These are phyloP conservation scores for Hoplostethus atlanticus DNA, from an alignment of 2,797 vertebrate species.

Conservation along the genomic window DNA sequence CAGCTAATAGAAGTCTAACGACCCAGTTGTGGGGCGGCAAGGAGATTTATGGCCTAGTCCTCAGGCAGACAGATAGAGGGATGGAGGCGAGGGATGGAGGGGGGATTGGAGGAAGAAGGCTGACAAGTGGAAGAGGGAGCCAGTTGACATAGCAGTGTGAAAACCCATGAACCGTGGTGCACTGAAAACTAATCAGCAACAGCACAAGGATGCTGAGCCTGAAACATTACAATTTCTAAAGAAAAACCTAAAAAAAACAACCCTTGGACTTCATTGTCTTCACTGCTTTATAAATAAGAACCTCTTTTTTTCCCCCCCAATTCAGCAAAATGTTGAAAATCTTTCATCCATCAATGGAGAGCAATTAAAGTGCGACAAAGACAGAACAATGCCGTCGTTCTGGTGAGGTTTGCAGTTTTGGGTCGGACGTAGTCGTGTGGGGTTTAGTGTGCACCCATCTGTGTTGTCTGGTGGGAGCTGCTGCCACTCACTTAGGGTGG, in stretches of 20 bases:
- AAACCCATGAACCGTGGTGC: slow-evolving; percentile 36
- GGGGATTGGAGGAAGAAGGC: neutral
- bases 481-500: slow-evolving; percentile 63
- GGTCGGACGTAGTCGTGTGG: slow-evolving; percentile 25
- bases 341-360: slow-evolving; percentile 17
- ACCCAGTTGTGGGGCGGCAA: slow-evolving; percentile 52
- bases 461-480: slow-evolving; percentile 37
- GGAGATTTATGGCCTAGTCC: slow-evolving; percentile 67
- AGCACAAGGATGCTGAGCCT: slow-evolving; percentile 21
- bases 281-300: slow-evolving; percentile 12
- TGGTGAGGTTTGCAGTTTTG: slow-evolving; percentile 35
- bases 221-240: neutral
- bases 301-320: neutral
- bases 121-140: slow-evolving; percentile 18
- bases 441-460: slow-evolving; percentile 32
- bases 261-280: neutral
- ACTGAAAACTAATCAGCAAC: slow-evolving; percentile 22
- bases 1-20: slow-evolving; percentile 77
- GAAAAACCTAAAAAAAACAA: neutral
- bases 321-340: slow-evolving; percentile 2
- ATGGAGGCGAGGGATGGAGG: neutral
- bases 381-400: slow-evolving; percentile 8
- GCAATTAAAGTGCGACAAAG: slow-evolving; percentile 9
- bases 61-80: slow-evolving; percentile 33
- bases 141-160: slow-evolving; percentile 40